Evolutionary conservation across 2,113 vertebrate species (phyloP), one percentile per base, ranked within the genome.

Genomic region (Reinhardtius hippoglossoides): DNA sequence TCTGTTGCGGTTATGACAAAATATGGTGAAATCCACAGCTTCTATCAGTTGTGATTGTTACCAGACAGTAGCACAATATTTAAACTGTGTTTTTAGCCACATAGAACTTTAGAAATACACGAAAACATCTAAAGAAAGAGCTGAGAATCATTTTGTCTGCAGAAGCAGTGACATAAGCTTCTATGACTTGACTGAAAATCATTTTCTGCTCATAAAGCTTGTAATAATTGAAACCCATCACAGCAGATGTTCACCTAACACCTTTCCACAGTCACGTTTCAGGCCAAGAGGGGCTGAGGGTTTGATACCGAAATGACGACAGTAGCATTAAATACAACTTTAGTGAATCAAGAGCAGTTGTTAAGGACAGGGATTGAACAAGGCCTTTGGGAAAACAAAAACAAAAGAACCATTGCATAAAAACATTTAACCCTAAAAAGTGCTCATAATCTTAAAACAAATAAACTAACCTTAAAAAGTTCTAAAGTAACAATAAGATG

Each of bases 391-490:
- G 0, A 55, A 72, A 71, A 46, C 23, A 3, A 76, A 67, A 21
- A 56, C 0, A 13, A 20, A 54, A 54, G 50, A 40, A 13, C 40
- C 3, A 23, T 21, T 21, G 52, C n/a, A 23, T 24, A 56, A 56
- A 13, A 21, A 56, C 2, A 1, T 56, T 56, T 13, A 50, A 54
- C 52, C 0, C 9, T 23, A 21, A 23, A 31, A 56, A 52, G 3
- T 52, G 50, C 50, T n/a, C 50, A 52, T 52, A 52, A 21, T 70
- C 13, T 64, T 7, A 58, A 61, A 61, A 75, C 15, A 73, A 81
- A 71, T 9, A 86, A 62, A 9, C 5, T 74, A 31, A 0, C 31
- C 31, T 4, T 56, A 42, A 67, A 73, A 55, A 13, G 40, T 12
- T 42, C 40, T 42, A 56, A 67, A 62, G 71, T 35, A 59, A 67